A percentile compares a stretch with the other conserved stretches of the same genome.
Evolutionary conservation across 2,113 vertebrate species (phyloP).

Genomic region (Clupea harengus): DNA sequence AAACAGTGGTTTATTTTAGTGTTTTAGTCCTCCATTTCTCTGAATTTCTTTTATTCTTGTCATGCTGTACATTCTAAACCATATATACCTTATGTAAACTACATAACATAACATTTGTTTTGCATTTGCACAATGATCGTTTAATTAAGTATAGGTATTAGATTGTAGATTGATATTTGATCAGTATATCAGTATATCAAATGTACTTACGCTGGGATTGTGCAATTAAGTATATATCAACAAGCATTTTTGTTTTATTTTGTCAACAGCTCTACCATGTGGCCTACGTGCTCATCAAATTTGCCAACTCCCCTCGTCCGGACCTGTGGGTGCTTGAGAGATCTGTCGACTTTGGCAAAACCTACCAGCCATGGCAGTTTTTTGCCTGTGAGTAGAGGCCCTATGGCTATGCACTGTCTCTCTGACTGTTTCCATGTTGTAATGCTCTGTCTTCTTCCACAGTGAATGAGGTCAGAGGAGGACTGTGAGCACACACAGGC

Average conservation of each 20-base stretch:
- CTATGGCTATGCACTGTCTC: background rate
- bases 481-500: background rate
- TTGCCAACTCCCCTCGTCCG: constrained; percentile 94
- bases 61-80: background rate
- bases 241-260: constrained; percentile 19
- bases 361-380: constrained; percentile 93
- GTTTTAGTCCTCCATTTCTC: background rate
- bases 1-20: background rate
- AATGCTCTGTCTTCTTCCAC: background rate
- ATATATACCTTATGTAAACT: background rate
- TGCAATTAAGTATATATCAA: background rate
- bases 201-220: background rate
- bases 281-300: constrained; percentile 95
- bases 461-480: background rate
- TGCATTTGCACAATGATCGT: background rate
- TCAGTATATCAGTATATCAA: background rate
- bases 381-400: constrained; percentile 89
- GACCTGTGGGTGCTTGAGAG: constrained; percentile 97
- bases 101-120: background rate
- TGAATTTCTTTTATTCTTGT: background rate
- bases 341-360: constrained; percentile 85
- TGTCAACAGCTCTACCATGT: constrained; percentile 90
- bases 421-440: background rate
- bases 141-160: background rate
- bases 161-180: too few relatives aligned